Evolutionary conservation across 2,888 invertebrate species (phyloP).

Genomic region (Nomada ferruginata): DNA sequence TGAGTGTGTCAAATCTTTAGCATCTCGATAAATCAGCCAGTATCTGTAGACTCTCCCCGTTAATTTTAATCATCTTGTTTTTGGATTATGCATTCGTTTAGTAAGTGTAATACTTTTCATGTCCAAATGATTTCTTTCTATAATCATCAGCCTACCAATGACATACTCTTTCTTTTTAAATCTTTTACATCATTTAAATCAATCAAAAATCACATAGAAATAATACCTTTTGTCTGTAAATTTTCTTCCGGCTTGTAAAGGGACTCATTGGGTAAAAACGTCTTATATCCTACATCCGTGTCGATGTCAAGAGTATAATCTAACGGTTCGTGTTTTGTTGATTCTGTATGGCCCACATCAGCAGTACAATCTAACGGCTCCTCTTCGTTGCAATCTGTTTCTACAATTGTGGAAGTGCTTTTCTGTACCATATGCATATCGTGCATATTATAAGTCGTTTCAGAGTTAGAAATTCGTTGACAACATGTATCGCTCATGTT

Average conservation of each 20-base stretch:
- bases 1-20: conserved; percentile 61
- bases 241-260: conserved; percentile 60
- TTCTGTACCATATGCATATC: conserved; percentile 15
- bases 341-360: conserved; percentile 54
- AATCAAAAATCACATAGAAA: not conserved
- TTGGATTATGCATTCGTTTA: conserved; percentile 18
- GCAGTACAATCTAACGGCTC: conserved; percentile 74
- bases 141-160: conserved; percentile 46
- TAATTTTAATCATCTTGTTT: conserved; percentile 34
- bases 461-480: conserved; percentile 34
- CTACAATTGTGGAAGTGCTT: conserved; percentile 39
- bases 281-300: conserved; percentile 53
- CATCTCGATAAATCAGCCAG: conserved; percentile 36
- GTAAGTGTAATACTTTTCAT: conserved; percentile 38
- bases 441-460: conserved; percentile 35
- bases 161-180: conserved; percentile 39
- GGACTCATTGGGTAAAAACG: conserved; percentile 50
- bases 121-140: conserved; percentile 34
- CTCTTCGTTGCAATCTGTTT: conserved; percentile 39
- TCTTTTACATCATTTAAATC: conserved; percentile 30
- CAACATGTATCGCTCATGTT: conserved; percentile 22
- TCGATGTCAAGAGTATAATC: conserved; percentile 73
- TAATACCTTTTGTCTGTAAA: conserved; percentile 64
- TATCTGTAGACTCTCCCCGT: conserved; percentile 33
- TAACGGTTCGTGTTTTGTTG: conserved; percentile 67